Percentiles rank a stretch among this genome's conserved stretches.
phyloP scores from a whole-genome alignment of 2,113 vertebrate species.

The Glaucidium brasilianum region DNA sequence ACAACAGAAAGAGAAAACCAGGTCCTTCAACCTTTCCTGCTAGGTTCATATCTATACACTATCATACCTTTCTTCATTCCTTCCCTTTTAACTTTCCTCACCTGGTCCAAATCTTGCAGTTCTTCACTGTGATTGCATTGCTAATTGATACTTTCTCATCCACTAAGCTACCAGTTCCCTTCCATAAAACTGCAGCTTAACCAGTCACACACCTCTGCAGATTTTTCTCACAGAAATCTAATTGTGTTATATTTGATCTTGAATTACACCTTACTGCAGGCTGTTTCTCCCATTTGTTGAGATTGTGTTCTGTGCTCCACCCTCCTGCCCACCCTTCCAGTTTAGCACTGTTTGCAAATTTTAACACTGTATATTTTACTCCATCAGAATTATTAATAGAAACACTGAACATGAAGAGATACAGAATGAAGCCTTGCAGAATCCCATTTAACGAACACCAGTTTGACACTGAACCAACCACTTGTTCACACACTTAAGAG shows the following conservation, averaged over 20 bases:
- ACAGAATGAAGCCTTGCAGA: neutral
- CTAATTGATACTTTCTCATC: neutral
- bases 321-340: neutral
- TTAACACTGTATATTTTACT: conserved; percentile 17
- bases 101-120: neutral
- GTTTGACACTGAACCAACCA: neutral
- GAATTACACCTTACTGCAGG: neutral
- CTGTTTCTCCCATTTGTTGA: neutral
- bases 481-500: neutral
- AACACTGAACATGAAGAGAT: neutral
- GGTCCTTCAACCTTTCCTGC: neutral
- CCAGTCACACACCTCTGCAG: neutral
- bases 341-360: neutral
- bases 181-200: neutral
- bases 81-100: neutral
- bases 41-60: neutral
- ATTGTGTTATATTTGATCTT: neutral
- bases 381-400: neutral
- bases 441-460: neutral
- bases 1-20: neutral
- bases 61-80: neutral
- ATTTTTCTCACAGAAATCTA: neutral
- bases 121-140: neutral
- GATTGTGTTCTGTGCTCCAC: neutral
- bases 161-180: neutral